A percentile compares a stretch with the other conserved stretches of the same genome.
phyloP scores from a whole-genome alignment of 1,140 invertebrate genomes.

The Neodiprion lecontei region DNA sequence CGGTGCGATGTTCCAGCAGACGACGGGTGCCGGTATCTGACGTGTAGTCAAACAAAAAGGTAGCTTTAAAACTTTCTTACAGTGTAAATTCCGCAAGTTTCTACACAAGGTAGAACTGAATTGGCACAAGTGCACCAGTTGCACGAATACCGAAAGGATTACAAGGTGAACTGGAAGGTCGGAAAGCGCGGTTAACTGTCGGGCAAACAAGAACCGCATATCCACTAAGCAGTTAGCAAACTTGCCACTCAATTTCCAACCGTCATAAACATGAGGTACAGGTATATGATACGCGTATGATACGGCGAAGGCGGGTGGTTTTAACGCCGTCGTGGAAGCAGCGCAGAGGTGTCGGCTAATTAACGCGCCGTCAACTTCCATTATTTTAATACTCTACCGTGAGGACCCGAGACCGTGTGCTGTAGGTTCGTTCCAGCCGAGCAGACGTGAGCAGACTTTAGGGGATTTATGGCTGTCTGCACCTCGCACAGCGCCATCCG shows the following conservation, averaged over 20 bases:
- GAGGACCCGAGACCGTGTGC: background rate
- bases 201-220: too few relatives aligned
- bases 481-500: background rate
- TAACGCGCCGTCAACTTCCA: background rate
- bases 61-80: slow-evolving; percentile 19
- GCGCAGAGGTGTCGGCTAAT: background rate
- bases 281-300: too few relatives aligned
- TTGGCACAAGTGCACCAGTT: too few relatives aligned
- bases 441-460: background rate
- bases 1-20: slow-evolving; percentile 70
- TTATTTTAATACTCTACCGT: background rate
- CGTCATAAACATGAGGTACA: background rate
- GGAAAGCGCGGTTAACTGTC: too few relatives aligned
- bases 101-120: background rate
- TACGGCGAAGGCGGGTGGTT: too few relatives aligned
- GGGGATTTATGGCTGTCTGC: background rate
- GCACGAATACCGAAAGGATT: too few relatives aligned
- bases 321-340: background rate
- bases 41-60: slow-evolving; percentile 24
- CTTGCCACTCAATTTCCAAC: slow-evolving; percentile 1
- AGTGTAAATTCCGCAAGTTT: background rate
- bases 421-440: background rate
- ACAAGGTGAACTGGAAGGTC: too few relatives aligned
- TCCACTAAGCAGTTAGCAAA: background rate
- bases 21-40: slow-evolving; percentile 65